A percentile compares a stretch with the other conserved stretches of the same genome.
phyloP scores from a whole-genome alignment of 2,113 vertebrate species.

The Meles meles region DNA sequence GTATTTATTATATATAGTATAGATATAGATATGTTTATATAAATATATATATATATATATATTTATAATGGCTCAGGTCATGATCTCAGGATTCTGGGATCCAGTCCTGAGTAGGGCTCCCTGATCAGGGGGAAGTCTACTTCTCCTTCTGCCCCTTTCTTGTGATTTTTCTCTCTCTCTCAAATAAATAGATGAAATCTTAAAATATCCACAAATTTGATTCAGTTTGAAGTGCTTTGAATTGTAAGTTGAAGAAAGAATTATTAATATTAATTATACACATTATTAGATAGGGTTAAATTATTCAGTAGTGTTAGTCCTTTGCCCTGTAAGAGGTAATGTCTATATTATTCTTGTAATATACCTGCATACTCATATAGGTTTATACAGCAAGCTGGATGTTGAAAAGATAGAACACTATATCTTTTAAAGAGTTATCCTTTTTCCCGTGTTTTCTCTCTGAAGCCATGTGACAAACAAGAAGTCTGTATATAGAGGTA shows the following conservation, averaged over 20 bases:
- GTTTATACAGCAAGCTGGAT: neutral
- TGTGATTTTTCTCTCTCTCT: neutral
- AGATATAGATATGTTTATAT: neutral
- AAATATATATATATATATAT: neutral
- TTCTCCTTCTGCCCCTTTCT: neutral
- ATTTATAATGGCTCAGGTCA: neutral
- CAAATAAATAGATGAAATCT: neutral
- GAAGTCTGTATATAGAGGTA: neutral
- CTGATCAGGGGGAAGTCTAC: neutral
- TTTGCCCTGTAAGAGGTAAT: neutral
- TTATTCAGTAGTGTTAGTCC: neutral
- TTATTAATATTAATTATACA: neutral
- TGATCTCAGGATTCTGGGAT: neutral
- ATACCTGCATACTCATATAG: neutral
- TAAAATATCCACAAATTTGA: neutral
- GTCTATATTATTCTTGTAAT: neutral
- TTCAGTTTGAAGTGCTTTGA: neutral
- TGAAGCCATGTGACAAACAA: neutral
- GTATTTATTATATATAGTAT: too few relatives aligned
- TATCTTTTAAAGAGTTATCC: neutral
- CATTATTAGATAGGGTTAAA: neutral
- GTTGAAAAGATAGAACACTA: neutral
- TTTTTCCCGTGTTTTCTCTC: neutral
- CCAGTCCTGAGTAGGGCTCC: neutral
- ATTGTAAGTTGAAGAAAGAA: slow-evolving; percentile 14